Conservation (phyloP, 2,797 vertebrate species). For the Amblyopsis hoosieri region DNA sequence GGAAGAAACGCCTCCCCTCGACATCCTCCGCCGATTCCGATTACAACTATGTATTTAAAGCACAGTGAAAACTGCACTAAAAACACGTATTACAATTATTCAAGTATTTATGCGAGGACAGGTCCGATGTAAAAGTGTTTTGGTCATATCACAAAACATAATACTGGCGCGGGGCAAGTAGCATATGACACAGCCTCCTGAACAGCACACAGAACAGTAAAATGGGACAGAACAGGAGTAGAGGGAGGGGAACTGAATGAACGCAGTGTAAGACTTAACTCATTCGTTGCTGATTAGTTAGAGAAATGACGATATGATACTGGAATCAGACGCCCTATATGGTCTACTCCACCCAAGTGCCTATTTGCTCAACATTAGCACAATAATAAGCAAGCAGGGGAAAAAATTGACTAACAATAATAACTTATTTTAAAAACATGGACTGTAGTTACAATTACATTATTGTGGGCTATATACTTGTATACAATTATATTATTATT, state of each 20-base stretch:
- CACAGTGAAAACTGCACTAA: not conserved
- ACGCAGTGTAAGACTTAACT: constrained; percentile 80
- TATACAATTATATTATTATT: too few relatives aligned
- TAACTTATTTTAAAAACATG: too few relatives aligned
- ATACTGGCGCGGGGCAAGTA: constrained; percentile 23
- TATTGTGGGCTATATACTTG: too few relatives aligned
- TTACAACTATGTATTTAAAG: constrained; percentile 1
- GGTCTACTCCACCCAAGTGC: too few relatives aligned
- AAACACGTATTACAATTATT: not conserved
- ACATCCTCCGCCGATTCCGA: constrained; percentile 58
- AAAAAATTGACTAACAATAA: too few relatives aligned
- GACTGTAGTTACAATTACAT: too few relatives aligned
- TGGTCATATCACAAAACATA: constrained; percentile 29
- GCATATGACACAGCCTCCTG: constrained; percentile 55
- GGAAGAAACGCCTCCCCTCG: constrained; percentile 64
- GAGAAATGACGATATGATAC: too few relatives aligned
- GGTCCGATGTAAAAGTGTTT: constrained; percentile 39
- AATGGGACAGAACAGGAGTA: constrained; percentile 57
- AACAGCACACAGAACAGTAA: constrained; percentile 41
- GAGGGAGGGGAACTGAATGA: constrained; percentile 3
- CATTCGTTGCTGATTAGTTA: constrained; percentile 46
- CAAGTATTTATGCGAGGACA: constrained; percentile 2
- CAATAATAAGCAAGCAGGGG: too few relatives aligned
- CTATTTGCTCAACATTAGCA: too few relatives aligned
- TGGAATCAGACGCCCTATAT: too few relatives aligned